Base-by-base conservation (phyloP, 1,140 invertebrate species). In the Drosophila grimshawi region DNA sequence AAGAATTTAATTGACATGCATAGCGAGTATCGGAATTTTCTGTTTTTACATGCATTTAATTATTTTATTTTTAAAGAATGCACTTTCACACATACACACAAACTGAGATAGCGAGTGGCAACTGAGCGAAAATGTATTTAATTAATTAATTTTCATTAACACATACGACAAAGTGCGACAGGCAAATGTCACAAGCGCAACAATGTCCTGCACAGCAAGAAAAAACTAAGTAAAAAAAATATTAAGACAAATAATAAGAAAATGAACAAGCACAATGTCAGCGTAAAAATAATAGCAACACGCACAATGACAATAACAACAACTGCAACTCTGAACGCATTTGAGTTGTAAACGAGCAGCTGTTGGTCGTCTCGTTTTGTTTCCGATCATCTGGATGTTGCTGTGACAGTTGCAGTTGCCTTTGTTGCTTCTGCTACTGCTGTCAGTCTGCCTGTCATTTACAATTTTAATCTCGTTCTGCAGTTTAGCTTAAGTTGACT, bases 81-180 rank as follows among this genome's bases (percentile, higher is more conserved):
- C 75, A 72, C 55, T 61, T 60, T 10, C 41, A 66, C 55, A 65
- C 60, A 55, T 41, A 52, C 33, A 66, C 66, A 32, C 10, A 33
- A 5, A 32, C 11, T 60, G 51, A 56, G 11, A 37, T 3, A 39
- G 32, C 3, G 1, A 76, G 53, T 66, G 76, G 72, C 72, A 73
- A 82, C 86, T 89, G 80, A 61, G 71, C 73, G 69, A 89, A 89
- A 89, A 76, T 78, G 57, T 83, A 89, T 89, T 89, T 89, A 78
- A 89, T 89, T 88, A 88, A 88, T 88, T 88, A 78, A 88, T 89
- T 88, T 89, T 81, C 74, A 88, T 88, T 89, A 85, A 76, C 85
- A 89, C 19, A 75, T 51, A 75, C 73, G 80, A 89, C 69, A 83
- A 80, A 82, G 63, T 78, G 74, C 68, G 65, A 78, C 51, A 59